Percentiles rank a stretch among this genome's conserved stretches.
phyloP scores from a whole-genome alignment of 23 tunicate species.

The Trididemnum miniatum region DNA sequence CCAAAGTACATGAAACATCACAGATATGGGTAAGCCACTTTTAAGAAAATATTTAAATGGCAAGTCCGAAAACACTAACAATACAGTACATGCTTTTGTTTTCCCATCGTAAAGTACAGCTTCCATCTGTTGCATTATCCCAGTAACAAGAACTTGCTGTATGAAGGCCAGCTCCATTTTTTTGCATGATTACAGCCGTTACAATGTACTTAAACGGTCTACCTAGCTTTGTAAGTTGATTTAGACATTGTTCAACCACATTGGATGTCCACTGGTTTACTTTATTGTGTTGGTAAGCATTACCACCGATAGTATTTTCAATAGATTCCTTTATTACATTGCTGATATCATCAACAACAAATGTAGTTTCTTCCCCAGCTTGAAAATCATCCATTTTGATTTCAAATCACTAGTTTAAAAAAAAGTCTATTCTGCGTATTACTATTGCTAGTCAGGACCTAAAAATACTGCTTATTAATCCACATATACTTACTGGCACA shows the following conservation, averaged over 20 bases:
- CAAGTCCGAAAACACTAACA: conserved; percentile 99
- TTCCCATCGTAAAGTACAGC: conserved; percentile 99
- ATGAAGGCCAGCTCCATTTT: conserved; percentile 98
- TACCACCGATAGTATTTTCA: conserved; percentile 97
- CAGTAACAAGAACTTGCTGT: conserved; percentile 99
- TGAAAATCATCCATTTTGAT: conserved; percentile 93
- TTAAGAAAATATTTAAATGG: too few species aligned
- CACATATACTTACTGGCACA: too few species aligned
- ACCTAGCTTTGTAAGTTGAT: conserved; percentile 87
- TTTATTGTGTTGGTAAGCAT: conserved; percentile 97
- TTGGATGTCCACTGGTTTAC: conserved; percentile 97
- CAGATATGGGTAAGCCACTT: too few species aligned
- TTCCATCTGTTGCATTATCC: conserved; percentile 98
- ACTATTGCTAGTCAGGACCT: too few species aligned
- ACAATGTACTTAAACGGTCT: conserved; percentile 97
- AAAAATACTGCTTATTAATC: too few species aligned
- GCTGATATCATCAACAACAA: conserved; percentile 99
- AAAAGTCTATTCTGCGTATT: too few species aligned
- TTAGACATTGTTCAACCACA: conserved; percentile 92
- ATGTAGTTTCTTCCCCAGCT: conserved; percentile 93
- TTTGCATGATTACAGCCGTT: conserved; percentile 99
- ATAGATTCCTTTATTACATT: conserved; percentile 97
- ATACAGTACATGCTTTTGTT: conserved; percentile 99
- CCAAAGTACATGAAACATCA: too few species aligned
- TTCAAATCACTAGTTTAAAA: too few species aligned